Evolutionary conservation across 2,113 vertebrate genomes (phyloP).

Genomic region (Uropsilus gracilis): DNA sequence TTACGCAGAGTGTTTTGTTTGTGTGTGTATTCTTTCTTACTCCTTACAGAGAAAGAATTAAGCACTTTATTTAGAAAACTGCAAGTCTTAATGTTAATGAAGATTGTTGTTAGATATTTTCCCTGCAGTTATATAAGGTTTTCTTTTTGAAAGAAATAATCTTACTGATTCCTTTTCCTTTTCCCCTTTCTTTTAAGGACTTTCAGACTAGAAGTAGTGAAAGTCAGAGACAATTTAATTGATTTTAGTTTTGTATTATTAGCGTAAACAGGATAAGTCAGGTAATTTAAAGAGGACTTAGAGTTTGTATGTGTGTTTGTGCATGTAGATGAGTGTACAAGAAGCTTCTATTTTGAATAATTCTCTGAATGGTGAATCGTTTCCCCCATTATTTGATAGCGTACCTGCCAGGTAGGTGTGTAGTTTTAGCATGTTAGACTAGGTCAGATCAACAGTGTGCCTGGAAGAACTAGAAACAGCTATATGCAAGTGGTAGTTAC

Average conservation of each 20-base stretch:
- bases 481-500: background rate
- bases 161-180: background rate
- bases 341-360: background rate
- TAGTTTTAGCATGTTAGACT: background rate
- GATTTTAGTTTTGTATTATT: background rate
- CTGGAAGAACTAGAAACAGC: background rate
- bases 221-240: background rate
- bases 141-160: background rate
- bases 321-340: background rate
- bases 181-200: background rate
- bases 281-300: constrained; percentile 9
- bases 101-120: constrained; percentile 1
- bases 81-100: background rate
- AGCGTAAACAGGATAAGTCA: background rate
- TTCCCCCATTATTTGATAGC: background rate
- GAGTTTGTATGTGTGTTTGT: background rate
- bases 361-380: background rate
- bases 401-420: background rate
- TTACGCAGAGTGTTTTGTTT: constrained; percentile 1
- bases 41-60: background rate
- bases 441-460: background rate
- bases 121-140: background rate
- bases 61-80: background rate
- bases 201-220: background rate
- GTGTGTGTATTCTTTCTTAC: background rate